Conservation (phyloP, 2,797 vertebrate genomes). For the Pseudochirops cupreus region DNA sequence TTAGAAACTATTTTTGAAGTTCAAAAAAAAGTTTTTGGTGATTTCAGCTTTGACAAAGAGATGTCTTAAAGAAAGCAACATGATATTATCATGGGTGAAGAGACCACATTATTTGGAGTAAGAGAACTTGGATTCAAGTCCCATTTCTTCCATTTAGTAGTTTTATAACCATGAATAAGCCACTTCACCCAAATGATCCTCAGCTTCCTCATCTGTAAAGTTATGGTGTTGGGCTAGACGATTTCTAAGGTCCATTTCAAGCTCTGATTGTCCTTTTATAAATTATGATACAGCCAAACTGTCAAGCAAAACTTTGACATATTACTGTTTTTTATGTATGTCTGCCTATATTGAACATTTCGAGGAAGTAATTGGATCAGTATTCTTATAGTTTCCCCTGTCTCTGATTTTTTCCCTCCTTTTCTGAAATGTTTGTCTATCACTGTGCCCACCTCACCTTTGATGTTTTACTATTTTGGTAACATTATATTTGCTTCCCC, state of each 20-base stretch:
- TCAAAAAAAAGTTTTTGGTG: not conserved
- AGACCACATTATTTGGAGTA: not conserved
- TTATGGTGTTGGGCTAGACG: not conserved
- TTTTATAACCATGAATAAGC: not conserved
- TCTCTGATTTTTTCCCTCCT: constrained; percentile 17
- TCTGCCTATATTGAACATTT: constrained; percentile 23
- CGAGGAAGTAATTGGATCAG: not conserved
- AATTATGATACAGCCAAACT: not conserved
- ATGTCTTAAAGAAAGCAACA: not conserved
- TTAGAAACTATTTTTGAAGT: not conserved
- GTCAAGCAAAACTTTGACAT: not conserved
- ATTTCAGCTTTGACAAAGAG: not conserved
- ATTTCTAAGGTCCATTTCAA: not conserved
- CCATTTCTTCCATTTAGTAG: not conserved
- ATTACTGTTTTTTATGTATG: not conserved
- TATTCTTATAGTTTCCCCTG: constrained; percentile 9
- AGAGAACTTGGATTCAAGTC: not conserved
- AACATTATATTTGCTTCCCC: constrained; percentile 63
- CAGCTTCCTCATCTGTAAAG: not conserved
- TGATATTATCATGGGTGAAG: not conserved
- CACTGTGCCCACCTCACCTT: constrained; percentile 5
- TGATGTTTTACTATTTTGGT: constrained; percentile 4
- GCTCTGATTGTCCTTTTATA: not conserved
- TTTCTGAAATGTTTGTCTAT: constrained; percentile 22
- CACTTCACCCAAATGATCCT: not conserved